Percentiles rank a stretch among this genome's conserved stretches.
These are phyloP conservation scores for Myrmophylax atrothorax DNA, from an alignment of 2,113 vertebrate species.

Conservation along the genomic window DNA sequence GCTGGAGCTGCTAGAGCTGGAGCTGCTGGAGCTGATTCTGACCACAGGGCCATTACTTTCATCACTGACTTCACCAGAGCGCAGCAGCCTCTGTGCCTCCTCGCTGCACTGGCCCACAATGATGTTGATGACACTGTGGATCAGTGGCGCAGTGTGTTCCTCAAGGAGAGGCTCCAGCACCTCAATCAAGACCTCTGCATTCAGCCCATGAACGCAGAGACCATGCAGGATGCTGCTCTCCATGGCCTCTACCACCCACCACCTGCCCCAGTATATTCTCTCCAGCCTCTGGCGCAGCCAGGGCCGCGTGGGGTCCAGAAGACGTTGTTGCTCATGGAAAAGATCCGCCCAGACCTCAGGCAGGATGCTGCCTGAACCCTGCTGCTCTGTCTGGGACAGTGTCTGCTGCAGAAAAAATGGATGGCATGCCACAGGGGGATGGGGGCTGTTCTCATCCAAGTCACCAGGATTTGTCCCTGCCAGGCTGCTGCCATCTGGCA, in stretches of 20 bases:
- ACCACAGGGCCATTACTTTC: neutral
- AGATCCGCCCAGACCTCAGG: neutral
- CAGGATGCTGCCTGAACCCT: neutral
- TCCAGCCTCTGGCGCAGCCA: neutral
- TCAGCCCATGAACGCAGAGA: neutral
- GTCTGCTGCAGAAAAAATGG: too few species aligned
- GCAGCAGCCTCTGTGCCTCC: neutral
- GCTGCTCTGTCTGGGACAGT: neutral
- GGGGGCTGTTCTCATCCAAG: neutral
- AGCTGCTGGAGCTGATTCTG: too few species aligned
- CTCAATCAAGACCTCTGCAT: neutral
- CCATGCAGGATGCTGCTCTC: neutral
- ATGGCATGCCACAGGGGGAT: neutral
- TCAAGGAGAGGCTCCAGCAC: neutral
- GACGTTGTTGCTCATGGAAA: accelerated
- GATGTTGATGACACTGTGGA: neutral
- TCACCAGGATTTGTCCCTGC: neutral
- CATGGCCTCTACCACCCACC: neutral
- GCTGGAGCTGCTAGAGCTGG: neutral
- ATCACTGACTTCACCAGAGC: accelerated
- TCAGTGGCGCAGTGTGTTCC: neutral
- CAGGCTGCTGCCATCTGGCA: accelerated
- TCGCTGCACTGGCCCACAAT: neutral
- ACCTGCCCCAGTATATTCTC: neutral
- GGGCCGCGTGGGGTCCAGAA: neutral